Conservation (phyloP, 1,140 invertebrate genomes). For the Drosophila parabipectinata region DNA sequence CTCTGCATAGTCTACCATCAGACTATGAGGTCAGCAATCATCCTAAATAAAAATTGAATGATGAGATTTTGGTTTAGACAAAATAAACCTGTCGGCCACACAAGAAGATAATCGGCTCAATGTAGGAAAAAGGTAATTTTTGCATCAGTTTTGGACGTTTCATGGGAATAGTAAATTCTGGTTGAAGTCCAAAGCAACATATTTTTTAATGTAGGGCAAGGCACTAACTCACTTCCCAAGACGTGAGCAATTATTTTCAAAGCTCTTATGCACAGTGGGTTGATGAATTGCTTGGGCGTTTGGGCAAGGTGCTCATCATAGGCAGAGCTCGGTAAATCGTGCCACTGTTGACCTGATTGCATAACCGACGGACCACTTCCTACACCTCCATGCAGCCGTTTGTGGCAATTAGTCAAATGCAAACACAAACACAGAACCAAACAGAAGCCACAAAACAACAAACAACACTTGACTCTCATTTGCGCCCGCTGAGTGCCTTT, state of each 20-base stretch:
- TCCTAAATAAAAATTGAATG: slow-evolving; percentile 12
- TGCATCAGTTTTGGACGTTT: background rate
- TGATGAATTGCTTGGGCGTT: slow-evolving; percentile 55
- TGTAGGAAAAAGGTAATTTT: slow-evolving; percentile 27
- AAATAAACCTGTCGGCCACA: slow-evolving; percentile 7
- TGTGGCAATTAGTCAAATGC: slow-evolving; percentile 63
- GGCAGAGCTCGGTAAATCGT: slow-evolving; percentile 57
- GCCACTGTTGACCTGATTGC: slow-evolving; percentile 65
- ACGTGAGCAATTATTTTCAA: slow-evolving; percentile 31
- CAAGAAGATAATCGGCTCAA: slow-evolving; percentile 19
- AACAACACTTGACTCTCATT: slow-evolving; percentile 38
- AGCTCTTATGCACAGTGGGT: slow-evolving; percentile 35
- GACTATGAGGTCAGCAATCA: slow-evolving; percentile 31
- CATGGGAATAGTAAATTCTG: background rate
- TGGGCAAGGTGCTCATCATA: slow-evolving; percentile 60
- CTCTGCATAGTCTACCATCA: background rate
- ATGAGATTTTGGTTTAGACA: slow-evolving; percentile 7
- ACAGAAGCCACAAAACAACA: slow-evolving; percentile 35
- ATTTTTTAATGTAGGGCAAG: slow-evolving; percentile 16
- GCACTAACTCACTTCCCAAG: slow-evolving; percentile 7
- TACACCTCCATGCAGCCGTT: slow-evolving; percentile 48
- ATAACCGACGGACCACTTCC: slow-evolving; percentile 67
- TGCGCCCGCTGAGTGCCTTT: slow-evolving; percentile 44
- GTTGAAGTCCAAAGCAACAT: background rate
- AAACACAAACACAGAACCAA: slow-evolving; percentile 28